These are phyloP conservation scores for Drosophila busckii DNA, from an alignment of 1,140 invertebrate species.

Conservation along the genomic window DNA sequence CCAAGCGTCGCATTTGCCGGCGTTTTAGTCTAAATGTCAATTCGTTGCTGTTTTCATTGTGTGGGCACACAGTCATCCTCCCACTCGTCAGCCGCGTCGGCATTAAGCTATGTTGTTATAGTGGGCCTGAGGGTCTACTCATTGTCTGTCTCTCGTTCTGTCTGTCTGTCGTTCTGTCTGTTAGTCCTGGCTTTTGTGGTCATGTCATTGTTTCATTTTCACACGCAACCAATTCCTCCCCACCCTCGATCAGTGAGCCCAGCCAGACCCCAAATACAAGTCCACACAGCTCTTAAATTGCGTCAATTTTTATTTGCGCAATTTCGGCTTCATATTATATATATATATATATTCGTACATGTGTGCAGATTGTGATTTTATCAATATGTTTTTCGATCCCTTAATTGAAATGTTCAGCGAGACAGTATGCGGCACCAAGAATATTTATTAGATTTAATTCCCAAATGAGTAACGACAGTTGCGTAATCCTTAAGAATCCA, in stretches of 20 bases:
- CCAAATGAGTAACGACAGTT: slow-evolving; percentile 9
- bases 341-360: no score
- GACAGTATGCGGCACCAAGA: no score
- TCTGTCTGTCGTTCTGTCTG: slow-evolving; percentile 3
- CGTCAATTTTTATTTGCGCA: slow-evolving; percentile 70
- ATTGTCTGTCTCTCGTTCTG: neutral
- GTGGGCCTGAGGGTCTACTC: slow-evolving; percentile 6
- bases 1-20: slow-evolving; percentile 8
- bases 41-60: slow-evolving; percentile 29
- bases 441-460: no score
- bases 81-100: slow-evolving; percentile 22
- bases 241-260: neutral
- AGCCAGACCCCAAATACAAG: neutral
- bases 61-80: neutral
- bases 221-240: slow-evolving; percentile 45
- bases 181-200: slow-evolving; percentile 50
- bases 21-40: slow-evolving; percentile 64
- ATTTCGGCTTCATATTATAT: slow-evolving; percentile 74
- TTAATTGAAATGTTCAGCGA: slow-evolving; percentile 69
- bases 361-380: slow-evolving; percentile 74
- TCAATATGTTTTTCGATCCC: slow-evolving; percentile 52
- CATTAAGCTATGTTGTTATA: slow-evolving; percentile 36
- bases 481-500: slow-evolving; percentile 32
- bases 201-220: slow-evolving; percentile 72
- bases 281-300: slow-evolving; percentile 55